phyloP scores from a whole-genome alignment of 2,797 vertebrate species.

The Clarias pachynema region DNA sequence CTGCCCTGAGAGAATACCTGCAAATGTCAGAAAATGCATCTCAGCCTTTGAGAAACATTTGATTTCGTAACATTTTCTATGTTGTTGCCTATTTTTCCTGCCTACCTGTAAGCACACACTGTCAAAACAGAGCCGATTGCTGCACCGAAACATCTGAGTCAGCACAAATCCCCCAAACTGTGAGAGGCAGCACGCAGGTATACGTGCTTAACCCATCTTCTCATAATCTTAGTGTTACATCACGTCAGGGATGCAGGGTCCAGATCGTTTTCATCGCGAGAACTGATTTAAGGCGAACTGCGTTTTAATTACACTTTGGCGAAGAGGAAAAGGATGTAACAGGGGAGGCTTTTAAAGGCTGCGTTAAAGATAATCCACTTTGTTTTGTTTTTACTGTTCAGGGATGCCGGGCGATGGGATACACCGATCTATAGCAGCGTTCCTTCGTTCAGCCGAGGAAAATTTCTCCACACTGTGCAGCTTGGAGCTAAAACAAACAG shows the following conservation, averaged over 20 bases:
- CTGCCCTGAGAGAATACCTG: background rate
- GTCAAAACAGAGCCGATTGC: background rate
- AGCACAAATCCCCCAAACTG: background rate
- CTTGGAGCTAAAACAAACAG: slow-evolving; percentile 11
- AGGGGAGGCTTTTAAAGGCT: slow-evolving; percentile 32
- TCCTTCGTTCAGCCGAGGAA: background rate
- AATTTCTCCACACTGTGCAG: too few species aligned
- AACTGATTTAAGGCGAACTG: slow-evolving; percentile 49
- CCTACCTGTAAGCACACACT: background rate
- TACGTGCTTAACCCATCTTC: background rate
- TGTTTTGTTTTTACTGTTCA: slow-evolving; percentile 12
- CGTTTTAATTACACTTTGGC: slow-evolving; percentile 48
- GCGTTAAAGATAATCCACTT: slow-evolving; percentile 39
- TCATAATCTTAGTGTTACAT: background rate
- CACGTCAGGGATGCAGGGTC: slow-evolving; percentile 24
- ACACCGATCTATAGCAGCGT: background rate
- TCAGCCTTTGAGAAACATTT: background rate
- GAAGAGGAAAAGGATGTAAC: slow-evolving; percentile 24
- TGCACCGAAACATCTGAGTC: background rate
- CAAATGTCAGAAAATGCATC: background rate
- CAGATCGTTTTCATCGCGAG: slow-evolving; percentile 53
- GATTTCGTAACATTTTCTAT: background rate
- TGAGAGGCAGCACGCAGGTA: background rate
- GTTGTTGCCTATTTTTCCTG: background rate
- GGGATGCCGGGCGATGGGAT: slow-evolving; percentile 1